phyloP scores from a whole-genome alignment of 2,888 invertebrate species.

The Trichogramma dendrolimi region DNA sequence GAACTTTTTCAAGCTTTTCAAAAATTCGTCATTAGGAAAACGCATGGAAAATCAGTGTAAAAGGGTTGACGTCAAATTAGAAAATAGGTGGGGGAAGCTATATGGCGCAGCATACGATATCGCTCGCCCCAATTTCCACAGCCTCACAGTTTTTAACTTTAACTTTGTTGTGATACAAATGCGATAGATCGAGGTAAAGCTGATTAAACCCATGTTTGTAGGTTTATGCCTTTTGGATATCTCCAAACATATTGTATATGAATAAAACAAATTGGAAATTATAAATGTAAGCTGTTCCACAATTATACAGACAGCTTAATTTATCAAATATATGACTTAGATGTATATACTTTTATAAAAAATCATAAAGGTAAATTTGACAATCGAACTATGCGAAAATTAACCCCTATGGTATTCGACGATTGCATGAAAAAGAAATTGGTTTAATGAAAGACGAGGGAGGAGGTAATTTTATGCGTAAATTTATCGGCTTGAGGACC shows the following conservation, averaged over 20 bases:
- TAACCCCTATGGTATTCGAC: too few relatives aligned
- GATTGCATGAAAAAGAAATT: too few relatives aligned
- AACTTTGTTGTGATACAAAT: conserved; percentile 39
- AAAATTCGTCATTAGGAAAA: conserved; percentile 43
- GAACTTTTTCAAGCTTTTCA: conserved; percentile 42
- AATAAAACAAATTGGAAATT: conserved; percentile 24
- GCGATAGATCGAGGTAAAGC: conserved; percentile 26
- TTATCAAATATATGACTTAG: not conserved
- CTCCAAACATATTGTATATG: conserved; percentile 41
- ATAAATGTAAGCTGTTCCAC: not conserved
- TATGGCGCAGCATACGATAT: conserved; percentile 35
- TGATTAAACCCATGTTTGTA: conserved; percentile 39
- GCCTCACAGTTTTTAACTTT: conserved; percentile 38
- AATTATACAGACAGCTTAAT: not conserved
- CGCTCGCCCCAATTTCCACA: conserved; percentile 41
- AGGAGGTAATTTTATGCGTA: too few relatives aligned
- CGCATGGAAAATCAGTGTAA: conserved; percentile 50
- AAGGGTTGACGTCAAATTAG: conserved; percentile 40
- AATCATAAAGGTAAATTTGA: too few relatives aligned
- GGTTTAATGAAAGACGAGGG: too few relatives aligned
- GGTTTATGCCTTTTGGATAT: conserved; percentile 38
- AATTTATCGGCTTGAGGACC: too few relatives aligned
- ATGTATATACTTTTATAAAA: too few relatives aligned
- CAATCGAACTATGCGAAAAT: too few relatives aligned
- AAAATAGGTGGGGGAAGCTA: conserved; percentile 33